Percentiles rank a stretch among this genome's conserved stretches.
Evolutionary conservation across 2,113 vertebrate genomes (phyloP).

Genomic region (Limnothrissa miodon): DNA sequence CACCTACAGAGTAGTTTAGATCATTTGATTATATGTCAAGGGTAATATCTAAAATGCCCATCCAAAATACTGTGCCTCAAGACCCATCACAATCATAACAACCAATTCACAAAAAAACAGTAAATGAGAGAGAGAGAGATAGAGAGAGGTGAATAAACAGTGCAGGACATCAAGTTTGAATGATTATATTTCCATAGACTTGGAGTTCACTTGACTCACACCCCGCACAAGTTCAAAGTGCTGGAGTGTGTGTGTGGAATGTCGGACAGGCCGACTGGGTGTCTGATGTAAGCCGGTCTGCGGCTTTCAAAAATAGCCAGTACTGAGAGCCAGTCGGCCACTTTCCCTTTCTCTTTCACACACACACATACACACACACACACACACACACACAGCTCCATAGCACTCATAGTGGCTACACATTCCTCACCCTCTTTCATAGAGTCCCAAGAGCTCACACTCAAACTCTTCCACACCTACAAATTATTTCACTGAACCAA

Average conservation of each 20-base stretch:
- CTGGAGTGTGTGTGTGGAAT: slow-evolving; percentile 44
- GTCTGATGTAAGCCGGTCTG: slow-evolving; percentile 38
- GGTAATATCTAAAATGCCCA: neutral
- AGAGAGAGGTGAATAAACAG: neutral
- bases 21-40: neutral
- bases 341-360: too few relatives aligned
- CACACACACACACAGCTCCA: neutral
- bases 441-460: slow-evolving; percentile 2
- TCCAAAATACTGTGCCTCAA: slow-evolving; percentile 15
- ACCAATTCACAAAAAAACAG: neutral
- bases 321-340: slow-evolving; percentile 14
- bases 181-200: slow-evolving; percentile 29
- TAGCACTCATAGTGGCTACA: slow-evolving; percentile 17
- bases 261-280: neutral
- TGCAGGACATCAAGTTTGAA: neutral
- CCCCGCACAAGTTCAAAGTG: slow-evolving; percentile 38
- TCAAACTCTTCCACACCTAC: neutral
- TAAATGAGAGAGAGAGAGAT: neutral
- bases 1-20: too few relatives aligned
- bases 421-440: slow-evolving; percentile 40
- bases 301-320: slow-evolving; percentile 37
- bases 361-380: neutral
- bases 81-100: neutral
- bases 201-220: neutral
- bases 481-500: neutral